Evolutionary conservation across 2,888 invertebrate species (phyloP), one percentile per base, ranked within the genome.

Genomic region (Palloptera scutellata): DNA sequence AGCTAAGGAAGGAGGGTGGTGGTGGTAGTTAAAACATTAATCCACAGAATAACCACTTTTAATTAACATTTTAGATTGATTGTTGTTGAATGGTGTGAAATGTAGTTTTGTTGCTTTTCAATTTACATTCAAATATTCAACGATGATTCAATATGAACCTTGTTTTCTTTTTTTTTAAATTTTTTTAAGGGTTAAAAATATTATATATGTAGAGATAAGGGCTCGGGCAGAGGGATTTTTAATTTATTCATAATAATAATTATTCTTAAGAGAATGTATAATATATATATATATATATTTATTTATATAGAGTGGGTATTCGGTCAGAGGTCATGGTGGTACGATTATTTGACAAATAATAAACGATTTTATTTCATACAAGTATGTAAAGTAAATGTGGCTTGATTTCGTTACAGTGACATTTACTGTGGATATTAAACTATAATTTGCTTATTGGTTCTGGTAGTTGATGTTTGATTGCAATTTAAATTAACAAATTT

Each of bases 141-240:
- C 30, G 6, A 30, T 45, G 30, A 40, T 61, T 41, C 53, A 12
- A 61, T 52, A 61, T 61, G 61, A 61, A 42, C 40, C 58, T 62
- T 67, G 61, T 71, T 57, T 17, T 48, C 67, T 67, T 55, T 43
- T 53, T 42, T 59, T 64, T 19, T 64, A 65, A 68, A 68, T 64
- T 61, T 20, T 64, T n/a, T n/a, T n/a, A n/a, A 68, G 70, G 66
- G 66, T 57, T 43, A 63, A 64, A 72, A 55, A 68, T 68, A 64
- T 64, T 69, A 71, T 67, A 63, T 60, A 66, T n/a, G n/a, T 63
- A 67, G 67, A 65, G 67, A 69, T 71, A 72, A 74, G 75, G 74
- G 75, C 74, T 72, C 74, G 75, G 75, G 74, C 74, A 73, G 72
- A 70, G 71, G 61, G 60, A 53, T 59, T 54, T 59, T 15, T 17